Percentiles rank a stretch among this genome's conserved stretches.
Conservation (phyloP, 2,113 vertebrate species). For the Nesoenas mayeri region DNA sequence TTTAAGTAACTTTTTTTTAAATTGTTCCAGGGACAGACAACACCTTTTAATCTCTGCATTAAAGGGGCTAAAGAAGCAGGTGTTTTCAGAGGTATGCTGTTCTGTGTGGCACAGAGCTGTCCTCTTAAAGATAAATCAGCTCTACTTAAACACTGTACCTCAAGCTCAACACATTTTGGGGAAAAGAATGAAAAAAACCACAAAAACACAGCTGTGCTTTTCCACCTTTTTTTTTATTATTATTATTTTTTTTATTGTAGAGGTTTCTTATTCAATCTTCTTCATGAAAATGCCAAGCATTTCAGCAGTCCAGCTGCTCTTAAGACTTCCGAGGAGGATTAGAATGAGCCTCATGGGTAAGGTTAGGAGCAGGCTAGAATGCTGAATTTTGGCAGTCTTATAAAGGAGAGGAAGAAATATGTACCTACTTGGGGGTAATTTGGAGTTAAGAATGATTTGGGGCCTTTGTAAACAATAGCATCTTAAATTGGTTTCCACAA, state of each 20-base stretch:
- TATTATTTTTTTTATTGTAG: not conserved
- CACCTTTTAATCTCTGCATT: not conserved
- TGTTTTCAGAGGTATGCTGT: not conserved
- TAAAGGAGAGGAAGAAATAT: constrained; percentile 58
- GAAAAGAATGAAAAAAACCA: not conserved
- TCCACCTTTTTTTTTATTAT: not conserved
- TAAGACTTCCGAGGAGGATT: constrained; percentile 7
- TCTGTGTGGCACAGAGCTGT: not conserved
- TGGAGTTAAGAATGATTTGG: constrained; percentile 58
- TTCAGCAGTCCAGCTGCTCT: not conserved
- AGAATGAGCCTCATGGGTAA: constrained; percentile 28
- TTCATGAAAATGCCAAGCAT: constrained; percentile 40
- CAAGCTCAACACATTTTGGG: not conserved
- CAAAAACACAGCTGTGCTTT: not conserved
- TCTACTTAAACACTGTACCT: not conserved
- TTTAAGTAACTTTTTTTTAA: not conserved
- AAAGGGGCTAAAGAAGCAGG: not conserved
- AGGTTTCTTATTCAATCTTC: constrained; percentile 38
- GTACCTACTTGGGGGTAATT: constrained; percentile 13
- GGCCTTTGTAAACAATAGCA: constrained; percentile 47
- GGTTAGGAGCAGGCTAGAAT: constrained; percentile 31
- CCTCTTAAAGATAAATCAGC: constrained; percentile 20
- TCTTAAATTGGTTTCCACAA: constrained; percentile 44
- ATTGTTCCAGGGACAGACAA: not conserved
- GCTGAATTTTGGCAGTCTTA: constrained; percentile 45